Evolutionary conservation across 2,797 vertebrate species (phyloP), one percentile per base, ranked within the genome.

Genomic region (Lepus oiostolus): DNA sequence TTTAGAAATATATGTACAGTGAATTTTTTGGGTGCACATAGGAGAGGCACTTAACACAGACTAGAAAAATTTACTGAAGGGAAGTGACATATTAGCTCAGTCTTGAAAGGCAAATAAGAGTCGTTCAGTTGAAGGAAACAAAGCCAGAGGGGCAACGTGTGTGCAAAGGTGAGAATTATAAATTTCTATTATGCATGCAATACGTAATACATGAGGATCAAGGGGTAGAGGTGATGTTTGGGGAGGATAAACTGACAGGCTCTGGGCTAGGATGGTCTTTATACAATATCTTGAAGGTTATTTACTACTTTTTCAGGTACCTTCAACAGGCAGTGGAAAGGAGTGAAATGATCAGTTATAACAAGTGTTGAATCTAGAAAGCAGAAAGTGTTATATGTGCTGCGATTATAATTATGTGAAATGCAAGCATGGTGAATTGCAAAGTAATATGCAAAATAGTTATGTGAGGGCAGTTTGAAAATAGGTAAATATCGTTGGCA

Each of bases 81-180:
- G 17, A 88, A 85, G 24, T 75, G 81, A 82, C 76, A 90, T 17
- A 14, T 93, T 75, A 91, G 16, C 38, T 90, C 85, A 79, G 32
- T 80, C 60, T 83, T 90, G 65, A 92, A 91, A 94, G 90, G 70
- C 35, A 88, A 96, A 92, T 50, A 88, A 26, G 42, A 93, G 52
- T 67, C 83, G 71, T 50, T 62, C 21, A 76, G 32, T 26, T n/a
- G 22, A 94, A 88, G 92, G 83, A 88, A 94, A 81, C 81, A 65
- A 91, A 90, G 67, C 77, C 87, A 92, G 84, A 92, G 32, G 62
- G 83, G 47, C 0, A 85, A 88, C 47, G n/a, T n/a, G 63, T 47
- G 62, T 54, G 62, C 74, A 87, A 91, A 95, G 67, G 50, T 85
- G 67, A 93, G 80, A 93, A 85, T 81, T 80, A 91, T 67, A 75